Evolutionary conservation across 2,113 vertebrate species (phyloP).

Genomic region (Rhynchomys soricoides): DNA sequence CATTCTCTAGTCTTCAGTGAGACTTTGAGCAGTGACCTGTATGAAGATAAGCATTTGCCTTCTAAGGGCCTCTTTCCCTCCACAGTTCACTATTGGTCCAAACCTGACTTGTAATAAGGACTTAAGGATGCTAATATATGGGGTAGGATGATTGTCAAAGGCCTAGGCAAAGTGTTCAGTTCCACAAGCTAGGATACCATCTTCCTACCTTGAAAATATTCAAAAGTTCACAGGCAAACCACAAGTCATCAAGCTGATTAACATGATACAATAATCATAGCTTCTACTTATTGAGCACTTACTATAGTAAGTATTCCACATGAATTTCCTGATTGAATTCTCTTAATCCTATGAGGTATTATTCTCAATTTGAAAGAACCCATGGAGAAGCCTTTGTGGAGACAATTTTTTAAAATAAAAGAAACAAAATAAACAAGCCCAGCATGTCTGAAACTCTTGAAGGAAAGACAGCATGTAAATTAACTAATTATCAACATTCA

Average conservation of each 20-base stretch:
- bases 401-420: constrained; percentile 68
- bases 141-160: neutral
- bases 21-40: neutral
- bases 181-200: neutral
- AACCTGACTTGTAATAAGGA: neutral
- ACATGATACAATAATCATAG: neutral
- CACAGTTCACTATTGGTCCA: neutral
- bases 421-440: constrained; percentile 70
- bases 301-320: neutral
- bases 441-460: constrained; percentile 64
- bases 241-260: neutral
- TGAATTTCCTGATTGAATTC: constrained; percentile 60
- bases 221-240: neutral
- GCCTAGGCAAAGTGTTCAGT: neutral
- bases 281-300: neutral
- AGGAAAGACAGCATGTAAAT: constrained; percentile 72
- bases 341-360: constrained; percentile 57
- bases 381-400: constrained; percentile 48
- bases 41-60: neutral
- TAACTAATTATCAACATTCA: constrained; percentile 66
- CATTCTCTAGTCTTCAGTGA: neutral
- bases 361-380: constrained; percentile 58
- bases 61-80: neutral
- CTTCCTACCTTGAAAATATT: neutral
- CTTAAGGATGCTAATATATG: neutral